Evolutionary conservation across 2,797 vertebrate genomes (phyloP), one percentile per base, ranked within the genome.

Genomic region (Pygocentrus nattereri): DNA sequence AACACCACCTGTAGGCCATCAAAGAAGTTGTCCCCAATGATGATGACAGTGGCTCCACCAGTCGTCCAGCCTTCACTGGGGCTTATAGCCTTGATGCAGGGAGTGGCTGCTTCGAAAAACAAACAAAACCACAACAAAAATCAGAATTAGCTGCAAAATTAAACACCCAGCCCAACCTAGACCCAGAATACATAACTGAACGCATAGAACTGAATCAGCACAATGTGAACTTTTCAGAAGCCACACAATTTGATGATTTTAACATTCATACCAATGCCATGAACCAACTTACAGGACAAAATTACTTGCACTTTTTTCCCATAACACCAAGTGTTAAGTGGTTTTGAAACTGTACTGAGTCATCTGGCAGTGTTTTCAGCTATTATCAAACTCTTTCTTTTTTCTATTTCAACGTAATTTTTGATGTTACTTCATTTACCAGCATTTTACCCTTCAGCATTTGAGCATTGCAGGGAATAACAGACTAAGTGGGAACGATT

Each of bases 1-100:
- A 98, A 98, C 73, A 98, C 96, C 0, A 98, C 97, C 93, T 98
- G 97, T 67, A 98, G 93, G 5, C 97, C 97, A 0, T 98, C 97
- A 0, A 98, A 98, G 93, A 98, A 98, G 92, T 98, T 98, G 95
- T 98, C 97, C 0, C 97, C 97, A 64, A 98, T 98, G 90, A 98
- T 96, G 88, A 98, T 98, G 92, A 98, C 96, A 0, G 97, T 98
- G 92, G 97, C 97, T 0, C 97, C 97, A 0, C 97, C 97, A 0
- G 97, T 98, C 76, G 97, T 98, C 97, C 97, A 98, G 76, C 97
- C 97, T 85, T 97, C 97, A 44, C 97, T 97, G 5, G 97, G 97
- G 86, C 97, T 98, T 93, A 98, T 97, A 92, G 97, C 97, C 88
- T 98, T 98, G 93, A 98, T 98, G 95, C 97, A 97, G 77, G 97